A percentile compares a stretch with the other conserved stretches of the same genome.
Evolutionary conservation across 1,140 invertebrate genomes (phyloP).

Genomic region (Brachionus paranguensis): DNA sequence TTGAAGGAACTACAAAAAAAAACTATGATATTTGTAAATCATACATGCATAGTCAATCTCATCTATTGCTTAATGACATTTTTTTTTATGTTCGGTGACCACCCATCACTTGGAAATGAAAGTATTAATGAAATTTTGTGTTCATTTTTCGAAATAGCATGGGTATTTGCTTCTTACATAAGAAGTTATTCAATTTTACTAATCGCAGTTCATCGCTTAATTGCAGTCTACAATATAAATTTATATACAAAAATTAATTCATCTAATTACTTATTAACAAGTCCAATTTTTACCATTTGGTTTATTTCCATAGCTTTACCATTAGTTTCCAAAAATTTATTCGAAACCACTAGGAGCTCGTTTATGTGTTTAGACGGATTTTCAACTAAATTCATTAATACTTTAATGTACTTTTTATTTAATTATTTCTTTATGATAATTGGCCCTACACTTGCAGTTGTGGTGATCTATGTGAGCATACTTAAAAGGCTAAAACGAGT

Average conservation of each 20-base stretch:
- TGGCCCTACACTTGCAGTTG: not conserved
- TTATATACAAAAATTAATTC: not conserved
- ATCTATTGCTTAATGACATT: not conserved
- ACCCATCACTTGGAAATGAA: not conserved
- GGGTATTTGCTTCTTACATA: slow-evolving; percentile 5
- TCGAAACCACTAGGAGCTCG: not conserved
- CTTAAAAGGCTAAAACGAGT: not conserved
- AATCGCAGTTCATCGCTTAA: not conserved
- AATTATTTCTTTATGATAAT: not conserved
- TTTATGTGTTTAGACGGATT: not conserved
- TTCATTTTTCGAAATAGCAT: not conserved
- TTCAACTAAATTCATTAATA: not conserved
- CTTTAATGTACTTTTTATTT: not conserved
- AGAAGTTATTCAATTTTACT: slow-evolving; percentile 8
- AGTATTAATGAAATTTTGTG: not conserved
- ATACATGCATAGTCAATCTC: not conserved
- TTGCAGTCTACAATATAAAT: not conserved
- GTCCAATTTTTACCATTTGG: not conserved
- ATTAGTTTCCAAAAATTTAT: not conserved
- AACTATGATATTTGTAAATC: not conserved
- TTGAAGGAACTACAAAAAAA: not conserved
- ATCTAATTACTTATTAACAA: not conserved
- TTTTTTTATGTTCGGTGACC: not conserved
- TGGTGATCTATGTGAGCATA: not conserved
- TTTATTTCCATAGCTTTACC: not conserved